phyloP scores from a whole-genome alignment of 2,797 vertebrate genomes.

The Acipenser transmontanus region DNA sequence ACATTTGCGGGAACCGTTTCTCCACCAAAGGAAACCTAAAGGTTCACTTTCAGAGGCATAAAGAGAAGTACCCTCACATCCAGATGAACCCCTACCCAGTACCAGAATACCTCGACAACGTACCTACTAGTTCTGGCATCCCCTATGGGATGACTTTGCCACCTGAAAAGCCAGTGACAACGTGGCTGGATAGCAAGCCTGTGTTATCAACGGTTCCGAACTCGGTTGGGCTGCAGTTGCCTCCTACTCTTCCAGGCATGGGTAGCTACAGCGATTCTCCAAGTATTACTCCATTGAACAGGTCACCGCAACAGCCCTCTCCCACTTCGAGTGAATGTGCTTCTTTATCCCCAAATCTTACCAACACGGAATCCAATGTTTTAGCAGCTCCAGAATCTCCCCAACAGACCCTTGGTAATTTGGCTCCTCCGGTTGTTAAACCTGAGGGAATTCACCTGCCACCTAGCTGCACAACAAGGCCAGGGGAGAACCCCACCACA shows the following conservation, averaged over 20 bases:
- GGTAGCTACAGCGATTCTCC: conserved; percentile 81
- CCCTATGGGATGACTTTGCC: conserved; percentile 97
- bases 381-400: conserved; percentile 71
- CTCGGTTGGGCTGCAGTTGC: conserved; percentile 86
- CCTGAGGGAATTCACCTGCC: conserved; percentile 74
- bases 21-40: conserved; percentile 98
- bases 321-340: conserved; percentile 91
- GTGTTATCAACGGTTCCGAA: conserved; percentile 80
- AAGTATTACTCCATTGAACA: conserved; percentile 81
- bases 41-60: conserved; percentile 98
- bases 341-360: conserved; percentile 85
- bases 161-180: conserved; percentile 93
- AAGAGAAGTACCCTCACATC: conserved; percentile 98
- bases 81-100: conserved; percentile 99
- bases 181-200: conserved; percentile 97
- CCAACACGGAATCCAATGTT: conserved; percentile 63
- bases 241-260: conserved; percentile 75
- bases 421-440: conserved; percentile 67
- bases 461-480: conserved; percentile 57
- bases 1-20: conserved; percentile 98
- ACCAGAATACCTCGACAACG: conserved; percentile 97
- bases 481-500: conserved; percentile 61
- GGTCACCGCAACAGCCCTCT: conserved; percentile 90
- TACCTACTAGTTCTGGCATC: conserved; percentile 96
- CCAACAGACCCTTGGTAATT: conserved; percentile 53